Base-by-base conservation (phyloP, 92 coral and sea anemone species). In the Pocillopora grandis region DNA sequence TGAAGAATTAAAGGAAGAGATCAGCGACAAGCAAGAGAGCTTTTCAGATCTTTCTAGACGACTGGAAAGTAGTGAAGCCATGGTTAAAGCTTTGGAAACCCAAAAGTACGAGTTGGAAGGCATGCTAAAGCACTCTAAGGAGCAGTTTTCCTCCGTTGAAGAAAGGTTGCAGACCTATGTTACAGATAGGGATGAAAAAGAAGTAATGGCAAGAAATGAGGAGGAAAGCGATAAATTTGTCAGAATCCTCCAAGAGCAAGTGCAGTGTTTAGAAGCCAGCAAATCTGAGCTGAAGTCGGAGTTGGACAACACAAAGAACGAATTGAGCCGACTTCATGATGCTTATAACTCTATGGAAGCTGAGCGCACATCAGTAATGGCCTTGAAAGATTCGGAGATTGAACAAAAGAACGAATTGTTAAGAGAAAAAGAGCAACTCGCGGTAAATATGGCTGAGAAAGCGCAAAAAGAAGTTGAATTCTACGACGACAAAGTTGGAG, bases 61-160 rank as follows among this genome's bases (percentile, higher is more conserved):
- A 57, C 77, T 91, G 27, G 89, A 87, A 71, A 60, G 72, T 21
- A 68, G 82, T 75, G 75, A 81, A 33, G 86, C 92, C 23, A 73
- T 81, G 62, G 64, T 87, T 12, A 83, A 66, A 9, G 74, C 73
- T 27, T 58, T 76, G 49, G 85, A 72, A 12, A 9, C 31, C 5
- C 95, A 87, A 64, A 95, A 95, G 81, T 63, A 48, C 4, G 89
- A 87, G 65, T 21, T 91, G 23, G 91, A 90, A 71, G 80, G 77
- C 35, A 86, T 84, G 76, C 67, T 95, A 63, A 73, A 71, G 64
- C 94, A 83, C 57, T 64, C 90, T 10, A 91, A 92, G 68, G 77
- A 88, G 60, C 88, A 85, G 21, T 75, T 93, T 58, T 80, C 77
- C 55, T 55, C 75, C n/a, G 85, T 89, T 15, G 77, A 78, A 27